phyloP scores from a whole-genome alignment of 2,888 invertebrate species.

The Scaptodrosophila latifasciaeformis region DNA sequence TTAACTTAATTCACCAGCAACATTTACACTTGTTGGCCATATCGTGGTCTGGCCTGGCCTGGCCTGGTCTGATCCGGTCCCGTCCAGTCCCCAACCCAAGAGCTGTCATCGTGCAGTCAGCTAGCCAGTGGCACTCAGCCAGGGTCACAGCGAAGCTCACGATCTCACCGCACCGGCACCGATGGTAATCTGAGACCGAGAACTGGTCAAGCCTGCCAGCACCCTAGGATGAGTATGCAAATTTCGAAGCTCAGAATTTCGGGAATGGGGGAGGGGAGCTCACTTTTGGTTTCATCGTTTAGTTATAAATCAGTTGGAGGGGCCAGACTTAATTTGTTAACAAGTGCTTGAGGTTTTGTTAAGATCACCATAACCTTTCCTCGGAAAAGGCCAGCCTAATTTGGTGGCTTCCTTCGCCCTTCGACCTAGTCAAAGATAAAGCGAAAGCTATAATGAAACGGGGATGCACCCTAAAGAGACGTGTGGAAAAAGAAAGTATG shows the following conservation, averaged over 20 bases:
- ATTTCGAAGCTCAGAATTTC: constrained; percentile 25
- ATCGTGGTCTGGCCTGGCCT: neutral
- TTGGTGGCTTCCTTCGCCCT: too few species aligned
- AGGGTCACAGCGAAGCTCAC: constrained; percentile 39
- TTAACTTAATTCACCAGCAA: constrained; percentile 63
- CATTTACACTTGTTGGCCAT: constrained; percentile 59
- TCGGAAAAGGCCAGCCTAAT: too few species aligned
- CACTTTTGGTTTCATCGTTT: constrained; percentile 3
- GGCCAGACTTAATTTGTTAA: constrained; percentile 52
- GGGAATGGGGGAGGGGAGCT: neutral
- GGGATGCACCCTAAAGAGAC: too few species aligned
- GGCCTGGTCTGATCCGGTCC: neutral
- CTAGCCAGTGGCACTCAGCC: too few species aligned
- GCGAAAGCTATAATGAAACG: too few species aligned
- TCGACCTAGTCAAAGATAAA: too few species aligned
- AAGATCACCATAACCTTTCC: too few species aligned
- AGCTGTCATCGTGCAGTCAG: neutral
- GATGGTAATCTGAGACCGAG: constrained; percentile 52
- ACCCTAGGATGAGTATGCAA: constrained; percentile 50
- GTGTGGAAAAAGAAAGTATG: too few species aligned
- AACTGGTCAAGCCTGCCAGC: neutral
- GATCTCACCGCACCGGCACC: constrained; percentile 10
- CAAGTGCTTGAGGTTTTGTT: constrained; percentile 39
- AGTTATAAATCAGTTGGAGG: constrained; percentile 17
- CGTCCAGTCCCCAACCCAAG: neutral